Conservation (phyloP, 1,140 invertebrate genomes). For the Polyergus mexicanus region DNA sequence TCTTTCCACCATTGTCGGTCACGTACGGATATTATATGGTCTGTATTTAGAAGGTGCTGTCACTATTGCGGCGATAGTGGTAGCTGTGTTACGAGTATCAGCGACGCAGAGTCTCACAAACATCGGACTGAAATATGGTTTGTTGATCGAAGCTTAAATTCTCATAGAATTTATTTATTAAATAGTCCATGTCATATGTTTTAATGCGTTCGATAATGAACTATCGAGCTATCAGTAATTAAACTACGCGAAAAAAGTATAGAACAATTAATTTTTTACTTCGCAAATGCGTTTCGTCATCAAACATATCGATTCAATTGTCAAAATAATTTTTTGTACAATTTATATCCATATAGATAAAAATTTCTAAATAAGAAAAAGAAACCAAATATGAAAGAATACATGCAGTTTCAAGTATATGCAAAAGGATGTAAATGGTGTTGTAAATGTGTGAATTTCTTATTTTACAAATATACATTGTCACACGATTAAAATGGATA, state of each 20-base stretch:
- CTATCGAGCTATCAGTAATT: background rate
- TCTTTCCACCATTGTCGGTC: slow-evolving; percentile 88
- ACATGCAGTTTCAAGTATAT: background rate
- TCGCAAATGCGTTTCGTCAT: background rate
- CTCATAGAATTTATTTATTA: background rate
- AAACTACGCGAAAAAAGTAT: slow-evolving; percentile 2
- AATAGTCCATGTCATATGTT: background rate
- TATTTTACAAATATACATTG: slow-evolving; percentile 54
- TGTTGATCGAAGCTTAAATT: slow-evolving; percentile 81
- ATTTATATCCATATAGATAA: background rate
- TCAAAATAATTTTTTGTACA: slow-evolving; percentile 9
- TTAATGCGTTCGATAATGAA: background rate
- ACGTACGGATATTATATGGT: slow-evolving; percentile 89
- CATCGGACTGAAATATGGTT: slow-evolving; percentile 87
- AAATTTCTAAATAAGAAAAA: background rate
- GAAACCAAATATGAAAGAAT: background rate
- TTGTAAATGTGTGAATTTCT: slow-evolving; percentile 26
- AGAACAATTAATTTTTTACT: slow-evolving; percentile 7
- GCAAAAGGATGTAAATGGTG: background rate
- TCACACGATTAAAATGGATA: slow-evolving; percentile 8
- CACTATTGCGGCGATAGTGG: slow-evolving; percentile 87
- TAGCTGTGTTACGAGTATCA: slow-evolving; percentile 88
- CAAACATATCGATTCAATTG: background rate
- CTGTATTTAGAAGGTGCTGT: slow-evolving; percentile 90
- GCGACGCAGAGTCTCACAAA: slow-evolving; percentile 87